Conservation (phyloP, 2,888 invertebrate species). For the Spodoptera picta region DNA sequence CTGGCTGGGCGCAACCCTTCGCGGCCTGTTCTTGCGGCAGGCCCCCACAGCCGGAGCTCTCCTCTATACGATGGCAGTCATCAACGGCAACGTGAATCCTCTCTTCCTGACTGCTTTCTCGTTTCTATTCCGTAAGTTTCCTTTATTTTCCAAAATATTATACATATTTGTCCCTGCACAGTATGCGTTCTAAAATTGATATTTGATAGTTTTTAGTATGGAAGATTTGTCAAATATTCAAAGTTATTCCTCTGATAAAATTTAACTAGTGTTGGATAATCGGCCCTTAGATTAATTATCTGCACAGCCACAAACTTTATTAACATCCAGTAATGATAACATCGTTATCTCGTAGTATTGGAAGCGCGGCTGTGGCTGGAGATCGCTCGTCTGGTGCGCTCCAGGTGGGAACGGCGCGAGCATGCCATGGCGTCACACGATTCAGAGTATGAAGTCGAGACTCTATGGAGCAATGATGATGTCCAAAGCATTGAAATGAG, state of each 20-base stretch:
- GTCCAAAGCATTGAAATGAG: constrained; percentile 80
- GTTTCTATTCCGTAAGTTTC: constrained; percentile 76
- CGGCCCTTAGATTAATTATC: too few relatives aligned
- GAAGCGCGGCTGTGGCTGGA: constrained; percentile 81
- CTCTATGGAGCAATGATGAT: constrained; percentile 80
- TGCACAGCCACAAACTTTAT: too few relatives aligned
- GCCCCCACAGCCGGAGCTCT: constrained; percentile 78
- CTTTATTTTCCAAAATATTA: too few relatives aligned
- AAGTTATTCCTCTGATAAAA: too few relatives aligned
- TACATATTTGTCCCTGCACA: not conserved
- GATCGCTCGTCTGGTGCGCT: constrained; percentile 72
- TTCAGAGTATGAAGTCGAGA: constrained; percentile 70
- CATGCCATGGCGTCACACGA: constrained; percentile 49
- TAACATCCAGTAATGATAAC: not conserved
- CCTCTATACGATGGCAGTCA: constrained; percentile 77
- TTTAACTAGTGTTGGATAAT: too few relatives aligned
- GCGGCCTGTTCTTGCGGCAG: constrained; percentile 77
- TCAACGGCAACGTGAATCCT: constrained; percentile 73
- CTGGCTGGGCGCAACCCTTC: constrained; percentile 78
- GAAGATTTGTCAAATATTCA: too few relatives aligned
- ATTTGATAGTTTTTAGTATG: too few relatives aligned
- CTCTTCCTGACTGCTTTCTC: constrained; percentile 76
- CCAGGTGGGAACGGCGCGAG: constrained; percentile 74
- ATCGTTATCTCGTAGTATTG: constrained; percentile 54
- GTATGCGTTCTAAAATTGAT: too few relatives aligned